Base-by-base conservation (phyloP, 2,797 vertebrate species). In the Oceanodroma leucorhoa region DNA sequence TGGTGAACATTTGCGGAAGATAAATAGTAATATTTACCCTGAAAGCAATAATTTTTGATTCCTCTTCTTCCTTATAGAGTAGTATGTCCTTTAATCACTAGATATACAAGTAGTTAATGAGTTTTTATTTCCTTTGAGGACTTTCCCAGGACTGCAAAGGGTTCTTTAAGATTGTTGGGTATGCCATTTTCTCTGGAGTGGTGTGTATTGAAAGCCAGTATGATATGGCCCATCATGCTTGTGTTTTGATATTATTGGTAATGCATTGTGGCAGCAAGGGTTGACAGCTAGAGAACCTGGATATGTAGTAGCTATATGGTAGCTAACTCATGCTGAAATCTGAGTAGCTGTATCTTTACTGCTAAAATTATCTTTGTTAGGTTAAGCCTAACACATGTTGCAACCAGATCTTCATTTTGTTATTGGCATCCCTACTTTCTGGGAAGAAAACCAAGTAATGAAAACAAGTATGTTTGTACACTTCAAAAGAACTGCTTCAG, bases 311-410 rank as follows among this genome's bases (percentile, higher is more conserved):
- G 43, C 43, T 43, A 1, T 50, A 16, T 51, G 55, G 41, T 60
- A 70, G 34, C 32, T 83, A 41, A 26, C 32, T 67, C 67, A 16
- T 66, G 70, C 70, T 95, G 93, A 93, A 92, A 90, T 89, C 54
- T 24, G 84, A 92, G 93, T n/a, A 90, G 78, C 87, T 89, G 21
- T 73, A 34, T 51, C 85, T 88, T 71, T 41, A 66, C 53, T 93
- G 83, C 83, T 95, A 94, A 95, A 95, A 94, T 95, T 93, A 92
- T 73, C 93, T 70, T 29, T 60, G 55, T 53, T 89, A 64, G 86
- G 81, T 80, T 89, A 77, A 94, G 64, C 70, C 48, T 60, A 70
- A 77, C 70, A 46, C 64, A 43, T 93, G 87, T 71, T 95, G 87
- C 80, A 94, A 87, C 53, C 71, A 90, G 70, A 94, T 93, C 91